Evolutionary conservation across 1,140 invertebrate genomes (phyloP).

Genomic region (Hypsibius dujardini): DNA sequence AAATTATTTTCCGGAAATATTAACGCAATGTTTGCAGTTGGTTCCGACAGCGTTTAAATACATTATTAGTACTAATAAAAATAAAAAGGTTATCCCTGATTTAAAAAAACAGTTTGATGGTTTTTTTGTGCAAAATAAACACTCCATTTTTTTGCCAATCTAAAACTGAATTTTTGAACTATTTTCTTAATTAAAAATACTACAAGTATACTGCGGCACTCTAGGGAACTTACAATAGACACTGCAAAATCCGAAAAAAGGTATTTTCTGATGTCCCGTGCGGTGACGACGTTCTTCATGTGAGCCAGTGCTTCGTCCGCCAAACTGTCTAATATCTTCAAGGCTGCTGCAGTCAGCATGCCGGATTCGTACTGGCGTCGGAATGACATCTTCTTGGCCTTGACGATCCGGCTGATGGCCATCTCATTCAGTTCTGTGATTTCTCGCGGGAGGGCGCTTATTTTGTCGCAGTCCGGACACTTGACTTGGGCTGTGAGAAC

Average conservation of each 20-base stretch:
- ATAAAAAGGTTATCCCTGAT: too few relatives aligned
- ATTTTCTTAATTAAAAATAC: too few relatives aligned
- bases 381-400: conserved; percentile 3
- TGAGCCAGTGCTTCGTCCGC: neutral
- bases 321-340: neutral
- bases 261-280: neutral
- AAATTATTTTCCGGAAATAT: too few relatives aligned
- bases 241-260: neutral
- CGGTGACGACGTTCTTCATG: neutral
- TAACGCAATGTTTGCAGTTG: too few relatives aligned
- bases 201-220: too few relatives aligned
- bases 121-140: too few relatives aligned
- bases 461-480: conserved; percentile 4
- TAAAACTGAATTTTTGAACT: too few relatives aligned
- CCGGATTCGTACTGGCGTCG: neutral
- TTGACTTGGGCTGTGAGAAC: neutral
- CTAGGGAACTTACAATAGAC: neutral
- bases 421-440: neutral
- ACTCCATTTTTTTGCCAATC: too few relatives aligned
- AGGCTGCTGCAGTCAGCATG: neutral
- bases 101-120: too few relatives aligned
- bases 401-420: neutral
- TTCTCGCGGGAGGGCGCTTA: neutral
- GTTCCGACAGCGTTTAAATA: too few relatives aligned
- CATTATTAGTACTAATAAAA: too few relatives aligned